Evolutionary conservation across 2,797 vertebrate genomes (phyloP), one percentile per base, ranked within the genome.

Genomic region (Luscinia luscinia): DNA sequence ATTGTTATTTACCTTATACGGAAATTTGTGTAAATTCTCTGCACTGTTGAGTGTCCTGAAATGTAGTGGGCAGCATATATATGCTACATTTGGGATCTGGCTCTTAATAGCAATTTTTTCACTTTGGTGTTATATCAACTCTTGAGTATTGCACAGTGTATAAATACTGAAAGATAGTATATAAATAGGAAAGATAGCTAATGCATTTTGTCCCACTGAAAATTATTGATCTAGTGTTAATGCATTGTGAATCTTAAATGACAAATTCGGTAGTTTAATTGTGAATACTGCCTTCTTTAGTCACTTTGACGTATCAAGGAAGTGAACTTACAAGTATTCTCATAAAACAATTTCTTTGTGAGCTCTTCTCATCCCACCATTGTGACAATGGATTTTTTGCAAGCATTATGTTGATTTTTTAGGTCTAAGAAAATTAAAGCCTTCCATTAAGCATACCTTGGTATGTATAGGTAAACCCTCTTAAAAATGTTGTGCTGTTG

Each of bases 161-260:
- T 82, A 73, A 79, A 58, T 58, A 79, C 48, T 63, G 59, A 52
- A 43, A 63, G 24, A 23, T 34, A 49, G 20, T 69, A 30, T 57
- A 66, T 83, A 67, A 80, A 55, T 43, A 80, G 40, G 51, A 93
- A 76, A 85, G 22, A 27, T 32, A 69, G 40, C 30, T 78, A 67
- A 64, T 62, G 26, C 32, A 21, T 87, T 89, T 94, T 87, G 49
- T 93, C 21, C 40, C 30, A 23, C 68, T 66, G 46, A 78, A 92
- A 92, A 81, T 80, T 82, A 38, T 7, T 95, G n/a, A 81, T 87
- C 36, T 68, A 49, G 8, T 58, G 28, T 85, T 94, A 93, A 74
- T 75, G 36, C 15, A 62, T 11, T 81, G 2, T 78, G 68, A 93
- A 64, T 87, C 30, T 62, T 74, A 93, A 88, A 78, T 91, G 49